These are phyloP conservation scores for Neolamprologus longior DNA, from an alignment of 2,113 vertebrate species.

Conservation along the genomic window DNA sequence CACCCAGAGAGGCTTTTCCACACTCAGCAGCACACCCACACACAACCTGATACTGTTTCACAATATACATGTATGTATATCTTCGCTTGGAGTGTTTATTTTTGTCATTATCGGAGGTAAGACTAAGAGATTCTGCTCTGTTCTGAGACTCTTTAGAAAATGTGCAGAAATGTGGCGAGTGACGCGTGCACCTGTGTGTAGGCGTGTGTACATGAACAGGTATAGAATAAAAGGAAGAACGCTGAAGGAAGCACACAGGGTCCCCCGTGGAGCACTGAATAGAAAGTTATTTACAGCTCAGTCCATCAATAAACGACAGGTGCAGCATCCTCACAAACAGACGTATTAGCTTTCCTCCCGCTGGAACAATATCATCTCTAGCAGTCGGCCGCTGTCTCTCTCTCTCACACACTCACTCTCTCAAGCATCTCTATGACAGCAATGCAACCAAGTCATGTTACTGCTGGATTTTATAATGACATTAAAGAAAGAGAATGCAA, in stretches of 20 bases:
- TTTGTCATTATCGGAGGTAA: neutral
- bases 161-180: neutral
- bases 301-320: constrained; percentile 58
- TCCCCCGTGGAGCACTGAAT: neutral
- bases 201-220: neutral
- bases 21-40: constrained; percentile 48
- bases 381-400: neutral
- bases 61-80: neutral
- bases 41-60: neutral
- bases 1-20: constrained; percentile 64
- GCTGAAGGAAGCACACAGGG: neutral
- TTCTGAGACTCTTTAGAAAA: neutral
- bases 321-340: constrained; percentile 57
- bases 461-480: neutral
- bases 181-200: neutral
- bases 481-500: neutral
- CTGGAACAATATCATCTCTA: constrained; percentile 47
- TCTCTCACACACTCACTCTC: neutral
- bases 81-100: neutral
- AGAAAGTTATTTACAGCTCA: constrained; percentile 59
- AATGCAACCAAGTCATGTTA: neutral
- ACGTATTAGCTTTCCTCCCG: constrained; percentile 52
- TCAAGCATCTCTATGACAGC: neutral
- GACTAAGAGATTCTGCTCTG: neutral
- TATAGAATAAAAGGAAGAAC: neutral